Evolutionary conservation across 2,888 invertebrate genomes (phyloP), one percentile per base, ranked within the genome.

Genomic region (Phyllotreta cruciferae): DNA sequence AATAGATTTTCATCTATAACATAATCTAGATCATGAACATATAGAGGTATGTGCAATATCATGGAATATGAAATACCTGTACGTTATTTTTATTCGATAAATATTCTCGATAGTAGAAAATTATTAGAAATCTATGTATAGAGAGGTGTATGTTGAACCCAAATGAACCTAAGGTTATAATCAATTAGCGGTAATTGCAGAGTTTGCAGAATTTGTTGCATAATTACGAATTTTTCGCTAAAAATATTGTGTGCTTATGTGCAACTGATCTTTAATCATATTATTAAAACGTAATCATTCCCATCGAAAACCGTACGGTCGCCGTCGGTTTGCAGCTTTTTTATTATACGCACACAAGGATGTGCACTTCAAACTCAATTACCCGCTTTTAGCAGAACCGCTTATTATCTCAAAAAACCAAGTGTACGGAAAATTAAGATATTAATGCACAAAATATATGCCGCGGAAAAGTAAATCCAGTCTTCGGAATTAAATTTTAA

Each of bases 281-380:
- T 49, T 49, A 35, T 24, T 49, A 49, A 34, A 35, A 49, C 34
- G 34, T 47, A 47, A 47, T 47, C 47, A 47, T 47, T 47, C 24
- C 47, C 49, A 35, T 49, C 49, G 36, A 35, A n/a, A 49, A 6
- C 49, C 49, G 36, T 49, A 49, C 4, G n/a, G 35, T 49, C 49
- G 34, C 34, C 7, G 9, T 8, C 44, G 13, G 6, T 24, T 47
- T 24, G n/a, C 5, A 24, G 4, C 34, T 49, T 24, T 24, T 52
- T 52, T 52, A 52, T 52, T 52, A 52, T 35, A 49, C 11, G 44
- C 14, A 44, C 44, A 47, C 34, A 47, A 47, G 52, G 52, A 52
- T 52, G 37, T 52, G 38, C 38, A 52, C 52, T 52, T 52, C 52
- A 52, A 34, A 52, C 11, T 52, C 52, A 52, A 52, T 52, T 52